Evolutionary conservation across 1,140 invertebrate species (phyloP), one percentile per base, ranked within the genome.

Genomic region (Drosophila ambigua): DNA sequence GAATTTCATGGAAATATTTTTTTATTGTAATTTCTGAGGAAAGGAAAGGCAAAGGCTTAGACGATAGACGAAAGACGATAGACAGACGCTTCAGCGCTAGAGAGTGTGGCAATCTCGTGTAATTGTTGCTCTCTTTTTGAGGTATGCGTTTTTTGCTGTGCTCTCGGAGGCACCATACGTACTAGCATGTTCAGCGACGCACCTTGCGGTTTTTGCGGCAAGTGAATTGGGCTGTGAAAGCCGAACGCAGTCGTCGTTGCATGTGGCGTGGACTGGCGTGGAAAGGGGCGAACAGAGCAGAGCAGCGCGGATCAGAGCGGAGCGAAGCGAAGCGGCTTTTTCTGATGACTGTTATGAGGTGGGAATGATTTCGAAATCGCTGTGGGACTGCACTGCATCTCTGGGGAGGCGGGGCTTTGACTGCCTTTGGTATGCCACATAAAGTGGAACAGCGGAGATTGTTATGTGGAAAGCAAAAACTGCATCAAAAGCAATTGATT

Each of bases 131-230:
- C 9, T 44, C 35, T 54, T 64, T 45, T 13, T 46, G 15, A 16
- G n/a, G 1, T 49, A 24, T 45, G 24, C 24, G 28, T 28, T 49
- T 50, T 54, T 63, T n/a, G 11, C 15, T 44, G 4, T 81, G 74
- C 72, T 72, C 2, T 85, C 74, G 58, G 78, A 67, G 60, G 65
- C 69, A 73, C 68, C 1, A 16, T 16, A 20, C 20, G 20, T 77
- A 35, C 31, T 35, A 35, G 20, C 2, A 7, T 28, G 31, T 11
- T 75, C 59, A 75, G 64, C 59, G 84, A 81, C 83, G 82, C 82
- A 87, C 82, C 83, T 87, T 87, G 82, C 82, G 82, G 82, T 88
- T 87, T 82, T 76, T 87, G 83, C 54, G 83, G 82, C 49, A 63
- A 72, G 83, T 78, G 74, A 85, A 85, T 78, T 87, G 78, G 74